These are phyloP conservation scores for Canis aureus DNA, from an alignment of 2,113 vertebrate species.

Conservation along the genomic window DNA sequence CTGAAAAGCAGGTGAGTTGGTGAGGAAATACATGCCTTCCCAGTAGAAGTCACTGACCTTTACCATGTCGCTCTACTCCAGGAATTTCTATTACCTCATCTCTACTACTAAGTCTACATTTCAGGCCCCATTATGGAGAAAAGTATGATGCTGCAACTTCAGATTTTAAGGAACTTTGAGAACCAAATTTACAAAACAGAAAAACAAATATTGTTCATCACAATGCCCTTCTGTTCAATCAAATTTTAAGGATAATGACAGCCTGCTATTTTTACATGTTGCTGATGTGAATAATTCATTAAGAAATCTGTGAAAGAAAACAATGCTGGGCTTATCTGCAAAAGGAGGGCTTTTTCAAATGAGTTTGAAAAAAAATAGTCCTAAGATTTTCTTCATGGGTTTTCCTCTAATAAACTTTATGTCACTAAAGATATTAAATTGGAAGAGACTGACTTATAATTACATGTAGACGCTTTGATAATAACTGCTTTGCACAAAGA, in stretches of 20 bases:
- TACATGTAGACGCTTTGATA: not conserved
- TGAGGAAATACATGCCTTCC: not conserved
- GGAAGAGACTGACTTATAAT: not conserved
- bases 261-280: not conserved
- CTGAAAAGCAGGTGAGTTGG: not conserved
- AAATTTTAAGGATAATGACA: not conserved
- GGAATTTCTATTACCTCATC: not conserved
- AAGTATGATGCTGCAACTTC: not conserved
- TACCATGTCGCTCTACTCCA: not conserved
- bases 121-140: not conserved
- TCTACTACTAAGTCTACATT: not conserved
- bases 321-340: not conserved
- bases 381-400: not conserved
- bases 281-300: not conserved
- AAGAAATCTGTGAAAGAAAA: not conserved
- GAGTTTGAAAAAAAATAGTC: not conserved
- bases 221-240: not conserved
- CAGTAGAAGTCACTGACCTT: not conserved
- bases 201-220: not conserved
- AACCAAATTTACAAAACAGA: not conserved
- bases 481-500: not conserved
- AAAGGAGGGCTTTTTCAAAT: not conserved
- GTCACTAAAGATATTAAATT: not conserved
- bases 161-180: not conserved
- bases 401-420: not conserved